Evolutionary conservation across 2,113 vertebrate species (phyloP).

Genomic region (Elachura formosa): DNA sequence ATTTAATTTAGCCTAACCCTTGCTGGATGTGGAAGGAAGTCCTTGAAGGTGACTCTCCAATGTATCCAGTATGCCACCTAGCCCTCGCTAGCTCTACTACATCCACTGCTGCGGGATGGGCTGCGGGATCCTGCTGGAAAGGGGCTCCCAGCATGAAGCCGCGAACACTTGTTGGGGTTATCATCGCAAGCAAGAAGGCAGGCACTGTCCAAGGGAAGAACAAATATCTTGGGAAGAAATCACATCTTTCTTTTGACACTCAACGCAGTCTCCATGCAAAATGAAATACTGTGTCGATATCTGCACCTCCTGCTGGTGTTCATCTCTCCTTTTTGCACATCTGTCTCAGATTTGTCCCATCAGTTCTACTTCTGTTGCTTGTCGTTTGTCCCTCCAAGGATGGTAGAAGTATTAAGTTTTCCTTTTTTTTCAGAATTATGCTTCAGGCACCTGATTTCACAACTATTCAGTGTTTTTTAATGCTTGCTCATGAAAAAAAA

Average conservation of each 20-base stretch:
- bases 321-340: not conserved
- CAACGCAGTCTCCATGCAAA: not conserved
- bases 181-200: not conserved
- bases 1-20: constrained; percentile 45
- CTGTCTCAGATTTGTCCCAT: not conserved
- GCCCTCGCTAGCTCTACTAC: constrained; percentile 64
- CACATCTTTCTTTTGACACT: not conserved
- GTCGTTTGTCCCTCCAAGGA: not conserved
- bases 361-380: not conserved
- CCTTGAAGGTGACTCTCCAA: constrained; percentile 55
- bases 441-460: not conserved
- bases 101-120: not conserved
- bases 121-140: not conserved
- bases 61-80: constrained; percentile 78
- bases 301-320: not conserved
- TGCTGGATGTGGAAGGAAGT: constrained; percentile 27
- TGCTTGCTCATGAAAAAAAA: not conserved
- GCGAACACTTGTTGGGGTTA: not conserved
- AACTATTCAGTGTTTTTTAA: not conserved
- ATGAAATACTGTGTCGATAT: not conserved
- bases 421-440: not conserved
- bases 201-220: not conserved
- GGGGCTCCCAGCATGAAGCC: not conserved
- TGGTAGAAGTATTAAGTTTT: not conserved
- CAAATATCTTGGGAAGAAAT: not conserved